Evolutionary conservation across 2,113 vertebrate species (phyloP), one percentile per base, ranked within the genome.

Genomic region (Antigone vipio): DNA sequence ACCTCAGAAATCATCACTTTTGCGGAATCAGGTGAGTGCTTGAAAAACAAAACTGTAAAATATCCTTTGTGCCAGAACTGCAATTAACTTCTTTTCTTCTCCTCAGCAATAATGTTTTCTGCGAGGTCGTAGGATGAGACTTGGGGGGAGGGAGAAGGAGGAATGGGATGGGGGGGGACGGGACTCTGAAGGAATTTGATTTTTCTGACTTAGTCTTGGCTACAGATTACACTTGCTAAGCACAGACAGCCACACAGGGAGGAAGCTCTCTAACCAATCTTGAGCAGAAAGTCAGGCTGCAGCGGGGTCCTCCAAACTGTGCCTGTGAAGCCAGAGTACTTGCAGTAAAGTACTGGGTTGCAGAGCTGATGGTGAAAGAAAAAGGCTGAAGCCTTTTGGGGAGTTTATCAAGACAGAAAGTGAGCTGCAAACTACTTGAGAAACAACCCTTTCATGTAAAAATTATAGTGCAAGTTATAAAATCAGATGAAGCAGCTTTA

Each of bases 1-100:
- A 99, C 98, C 93, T 99, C 99, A 32, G 99, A 99, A 98, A 99
- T 99, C 98, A 99, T 99, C 98, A 99, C 99, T 90, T 99, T 99
- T 87, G 99, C 99, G 0, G 99, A 99, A 97, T 98, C 98, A 99
- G 99, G 99, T 99, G 93, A 97, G 99, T 98, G 96, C 95, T 89
- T 95, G 85, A 95, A 96, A 77, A 84, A 86, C 68, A 81, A 86
- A 79, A 63, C 66, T 89, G 77, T 87, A 76, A 88, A 89, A 90
- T 84, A 75, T 23, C 35, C 45, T 91, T 78, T 92, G 40, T 97
- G 78, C 49, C 80, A 96, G 91, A 80, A 60, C 49, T 95, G 94
- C 58, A 92, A 59, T 94, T 92, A 94, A 91, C 81, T 95, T 73
- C 34, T 83, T 89, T 78, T 77, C 69, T 77, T 85, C 83, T 93